phyloP scores from a whole-genome alignment of 2,888 invertebrate genomes.

The Parnassius orleans region DNA sequence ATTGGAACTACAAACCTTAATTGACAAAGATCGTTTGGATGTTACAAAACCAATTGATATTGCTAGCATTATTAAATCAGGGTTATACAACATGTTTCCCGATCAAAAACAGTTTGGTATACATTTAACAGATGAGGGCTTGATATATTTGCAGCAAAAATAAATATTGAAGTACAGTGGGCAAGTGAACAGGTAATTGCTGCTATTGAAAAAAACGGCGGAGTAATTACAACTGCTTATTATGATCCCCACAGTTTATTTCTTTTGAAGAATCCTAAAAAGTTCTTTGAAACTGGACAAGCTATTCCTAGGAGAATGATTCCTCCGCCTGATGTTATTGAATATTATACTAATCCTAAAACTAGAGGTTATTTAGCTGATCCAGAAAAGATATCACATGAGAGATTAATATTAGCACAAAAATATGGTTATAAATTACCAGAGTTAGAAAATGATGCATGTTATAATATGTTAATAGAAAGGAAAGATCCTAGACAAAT shows the following conservation, averaged over 20 bases:
- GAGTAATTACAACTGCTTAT: slow-evolving; percentile 95
- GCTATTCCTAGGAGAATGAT: slow-evolving; percentile 95
- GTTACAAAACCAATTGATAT: slow-evolving; percentile 92
- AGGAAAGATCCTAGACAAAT: slow-evolving; percentile 96
- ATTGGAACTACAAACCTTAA: slow-evolving; percentile 89
- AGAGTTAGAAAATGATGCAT: slow-evolving; percentile 86
- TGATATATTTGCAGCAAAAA: slow-evolving; percentile 91
- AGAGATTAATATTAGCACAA: slow-evolving; percentile 89
- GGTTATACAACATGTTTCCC: slow-evolving; percentile 85
- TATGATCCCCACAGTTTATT: slow-evolving; percentile 92
- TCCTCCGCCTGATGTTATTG: slow-evolving; percentile 95
- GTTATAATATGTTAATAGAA: slow-evolving; percentile 86
- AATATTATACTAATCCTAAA: slow-evolving; percentile 92
- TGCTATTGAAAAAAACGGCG: slow-evolving; percentile 96
- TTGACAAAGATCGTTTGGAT: slow-evolving; percentile 94
- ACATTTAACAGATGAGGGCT: slow-evolving; percentile 94
- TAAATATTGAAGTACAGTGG: slow-evolving; percentile 99
- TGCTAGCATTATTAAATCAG: slow-evolving; percentile 89
- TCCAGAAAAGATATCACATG: slow-evolving; percentile 91
- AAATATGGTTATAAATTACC: slow-evolving; percentile 96
- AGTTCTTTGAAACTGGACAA: slow-evolving; percentile 91
- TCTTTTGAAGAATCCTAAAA: slow-evolving; percentile 88
- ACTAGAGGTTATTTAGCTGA: slow-evolving; percentile 97
- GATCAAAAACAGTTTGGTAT: slow-evolving; percentile 92
- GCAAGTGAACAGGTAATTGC: slow-evolving; percentile 95